A percentile compares a stretch with the other conserved stretches of the same genome.
These are phyloP conservation scores for Aporrectodea caliginosa DNA, from an alignment of 1,140 invertebrate species.

Conservation along the genomic window DNA sequence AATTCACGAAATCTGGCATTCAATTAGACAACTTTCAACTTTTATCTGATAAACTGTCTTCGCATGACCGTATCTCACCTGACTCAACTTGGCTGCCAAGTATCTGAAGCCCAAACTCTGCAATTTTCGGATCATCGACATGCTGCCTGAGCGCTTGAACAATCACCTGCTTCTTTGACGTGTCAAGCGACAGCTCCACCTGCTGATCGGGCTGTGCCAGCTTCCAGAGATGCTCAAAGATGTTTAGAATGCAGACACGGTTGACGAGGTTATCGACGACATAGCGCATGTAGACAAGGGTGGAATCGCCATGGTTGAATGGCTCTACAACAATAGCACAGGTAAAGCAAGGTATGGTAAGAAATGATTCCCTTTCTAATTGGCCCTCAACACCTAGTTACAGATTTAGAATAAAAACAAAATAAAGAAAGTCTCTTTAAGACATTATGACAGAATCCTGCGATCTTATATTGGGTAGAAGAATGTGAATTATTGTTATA, in stretches of 20 bases:
- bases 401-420: no score
- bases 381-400: no score
- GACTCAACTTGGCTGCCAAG: neutral
- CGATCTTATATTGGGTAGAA: no score
- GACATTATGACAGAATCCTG: no score
- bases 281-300: neutral
- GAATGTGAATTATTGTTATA: no score
- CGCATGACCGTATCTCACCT: neutral
- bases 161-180: neutral
- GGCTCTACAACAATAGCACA: slow-evolving; percentile 1
- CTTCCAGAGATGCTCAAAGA: neutral
- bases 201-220: neutral
- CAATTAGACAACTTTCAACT: no score
- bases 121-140: neutral
- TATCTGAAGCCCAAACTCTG: neutral
- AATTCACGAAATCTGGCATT: no score
- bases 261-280: neutral
- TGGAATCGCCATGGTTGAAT: neutral
- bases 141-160: neutral
- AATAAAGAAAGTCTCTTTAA: no score
- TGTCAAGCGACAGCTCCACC: neutral
- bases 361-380: no score
- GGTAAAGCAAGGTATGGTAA: no score
- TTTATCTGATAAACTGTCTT: no score
- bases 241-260: neutral